Evolutionary conservation across 2,888 invertebrate genomes (phyloP).

Genomic region (Cephus pygmeus): DNA sequence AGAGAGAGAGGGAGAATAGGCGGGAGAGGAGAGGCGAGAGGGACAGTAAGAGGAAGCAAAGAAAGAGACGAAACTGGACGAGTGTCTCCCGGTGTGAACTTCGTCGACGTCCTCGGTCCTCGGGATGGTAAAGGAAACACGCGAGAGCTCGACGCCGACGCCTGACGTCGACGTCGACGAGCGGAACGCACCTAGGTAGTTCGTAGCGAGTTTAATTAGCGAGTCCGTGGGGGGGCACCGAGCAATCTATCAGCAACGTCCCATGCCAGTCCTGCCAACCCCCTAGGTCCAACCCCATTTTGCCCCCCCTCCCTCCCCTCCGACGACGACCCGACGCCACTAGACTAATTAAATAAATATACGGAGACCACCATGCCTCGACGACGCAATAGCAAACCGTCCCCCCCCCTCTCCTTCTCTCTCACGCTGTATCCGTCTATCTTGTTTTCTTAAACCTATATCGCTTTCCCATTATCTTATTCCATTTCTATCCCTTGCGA

Average conservation of each 20-base stretch:
- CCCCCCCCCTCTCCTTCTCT: neutral
- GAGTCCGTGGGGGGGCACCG: slow-evolving; percentile 45
- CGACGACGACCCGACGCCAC: slow-evolving; percentile 10
- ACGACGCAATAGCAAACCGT: slow-evolving; percentile 3
- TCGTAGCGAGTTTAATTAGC: slow-evolving; percentile 52
- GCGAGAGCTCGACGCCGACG: no score
- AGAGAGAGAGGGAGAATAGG: neutral
- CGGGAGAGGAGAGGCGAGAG: neutral
- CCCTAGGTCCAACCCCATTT: neutral
- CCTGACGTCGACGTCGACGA: neutral
- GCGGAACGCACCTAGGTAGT: slow-evolving; percentile 15
- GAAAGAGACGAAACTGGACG: slow-evolving; percentile 5
- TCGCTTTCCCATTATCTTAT: slow-evolving; percentile 32
- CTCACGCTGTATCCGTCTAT: neutral
- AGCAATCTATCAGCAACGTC: slow-evolving; percentile 53
- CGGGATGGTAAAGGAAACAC: no score
- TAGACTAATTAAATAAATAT: slow-evolving; percentile 38
- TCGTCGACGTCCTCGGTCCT: slow-evolving; percentile 19
- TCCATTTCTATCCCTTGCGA: neutral
- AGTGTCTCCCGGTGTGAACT: neutral
- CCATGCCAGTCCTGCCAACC: slow-evolving; percentile 21
- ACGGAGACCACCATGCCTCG: slow-evolving; percentile 13
- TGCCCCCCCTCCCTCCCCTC: slow-evolving; percentile 12
- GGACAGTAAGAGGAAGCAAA: slow-evolving; percentile 9
- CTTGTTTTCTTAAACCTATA: slow-evolving; percentile 14